A percentile compares a stretch with the other conserved stretches of the same genome.
Evolutionary conservation across 2,113 vertebrate species (phyloP).

Genomic region (Leucosticte australis): DNA sequence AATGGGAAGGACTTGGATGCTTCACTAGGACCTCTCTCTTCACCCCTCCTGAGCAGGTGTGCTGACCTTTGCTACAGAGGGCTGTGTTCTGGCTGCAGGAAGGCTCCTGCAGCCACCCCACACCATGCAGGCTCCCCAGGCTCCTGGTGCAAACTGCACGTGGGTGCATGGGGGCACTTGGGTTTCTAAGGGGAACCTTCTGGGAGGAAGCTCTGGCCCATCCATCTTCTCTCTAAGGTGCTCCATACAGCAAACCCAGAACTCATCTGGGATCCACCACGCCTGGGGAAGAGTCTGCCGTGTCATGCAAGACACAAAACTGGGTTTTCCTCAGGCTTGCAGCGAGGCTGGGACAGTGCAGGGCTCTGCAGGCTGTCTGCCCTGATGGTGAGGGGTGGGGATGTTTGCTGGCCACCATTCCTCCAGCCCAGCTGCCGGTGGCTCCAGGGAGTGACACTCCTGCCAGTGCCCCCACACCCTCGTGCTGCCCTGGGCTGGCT

Average conservation of each 20-base stretch:
- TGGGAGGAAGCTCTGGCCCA: not conserved
- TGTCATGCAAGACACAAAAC: not conserved
- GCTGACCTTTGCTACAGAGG: not conserved
- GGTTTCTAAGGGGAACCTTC: not conserved
- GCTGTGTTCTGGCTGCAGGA: not conserved
- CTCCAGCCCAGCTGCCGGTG: not conserved
- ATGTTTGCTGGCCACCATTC: not conserved
- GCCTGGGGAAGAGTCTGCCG: not conserved
- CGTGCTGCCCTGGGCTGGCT: not conserved
- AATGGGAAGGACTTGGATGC: not conserved
- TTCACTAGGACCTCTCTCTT: fast-evolving
- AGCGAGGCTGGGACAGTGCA: not conserved
- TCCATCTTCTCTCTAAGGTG: not conserved
- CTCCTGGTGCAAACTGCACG: fast-evolving
- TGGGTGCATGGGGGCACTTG: fast-evolving
- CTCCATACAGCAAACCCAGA: not conserved
- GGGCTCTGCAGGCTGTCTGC: not conserved
- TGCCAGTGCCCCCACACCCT: not conserved
- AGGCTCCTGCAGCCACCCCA: not conserved
- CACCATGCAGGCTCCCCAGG: not conserved
- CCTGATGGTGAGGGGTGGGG: not conserved
- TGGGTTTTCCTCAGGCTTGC: not conserved
- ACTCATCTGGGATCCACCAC: not conserved
- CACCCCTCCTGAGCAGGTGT: fast-evolving
- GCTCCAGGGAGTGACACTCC: not conserved